phyloP scores from a whole-genome alignment of 2,888 invertebrate species.

The Sussaba pulchella region DNA sequence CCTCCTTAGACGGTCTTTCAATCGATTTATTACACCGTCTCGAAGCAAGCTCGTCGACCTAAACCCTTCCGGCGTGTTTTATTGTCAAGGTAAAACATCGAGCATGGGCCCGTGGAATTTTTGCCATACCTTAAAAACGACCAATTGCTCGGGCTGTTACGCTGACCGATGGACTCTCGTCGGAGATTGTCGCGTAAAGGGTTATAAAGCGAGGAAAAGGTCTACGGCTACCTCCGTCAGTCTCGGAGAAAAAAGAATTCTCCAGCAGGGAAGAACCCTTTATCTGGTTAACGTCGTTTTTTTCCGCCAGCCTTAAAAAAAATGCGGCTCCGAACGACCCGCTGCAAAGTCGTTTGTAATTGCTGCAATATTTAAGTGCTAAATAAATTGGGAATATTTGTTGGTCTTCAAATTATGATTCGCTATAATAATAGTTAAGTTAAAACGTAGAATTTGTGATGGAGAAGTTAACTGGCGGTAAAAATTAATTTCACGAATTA shows the following conservation, averaged over 20 bases:
- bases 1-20: slow-evolving; percentile 56
- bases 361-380: not conserved
- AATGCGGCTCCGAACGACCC: not conserved
- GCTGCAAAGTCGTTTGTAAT: slow-evolving; percentile 11
- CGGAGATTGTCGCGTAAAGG: slow-evolving; percentile 65
- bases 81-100: slow-evolving; percentile 75
- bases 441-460: not conserved
- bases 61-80: slow-evolving; percentile 73
- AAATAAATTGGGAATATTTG: not conserved
- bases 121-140: slow-evolving; percentile 54
- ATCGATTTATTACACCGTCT: slow-evolving; percentile 71
- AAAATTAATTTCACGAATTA: not conserved
- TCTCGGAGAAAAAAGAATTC: slow-evolving; percentile 33
- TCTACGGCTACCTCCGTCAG: slow-evolving; percentile 49
- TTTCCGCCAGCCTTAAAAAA: not conserved
- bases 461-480: not conserved
- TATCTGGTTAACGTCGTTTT: slow-evolving; percentile 45
- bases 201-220: slow-evolving; percentile 69
- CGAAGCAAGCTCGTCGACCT: slow-evolving; percentile 57
- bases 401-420: not conserved
- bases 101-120: slow-evolving; percentile 34
- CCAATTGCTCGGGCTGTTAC: slow-evolving; percentile 61
- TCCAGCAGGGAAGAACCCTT: slow-evolving; percentile 38
- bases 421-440: not conserved
- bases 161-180: slow-evolving; percentile 56